phyloP scores from a whole-genome alignment of 2,888 invertebrate genomes.

The Pollenia griseotomentosa region DNA sequence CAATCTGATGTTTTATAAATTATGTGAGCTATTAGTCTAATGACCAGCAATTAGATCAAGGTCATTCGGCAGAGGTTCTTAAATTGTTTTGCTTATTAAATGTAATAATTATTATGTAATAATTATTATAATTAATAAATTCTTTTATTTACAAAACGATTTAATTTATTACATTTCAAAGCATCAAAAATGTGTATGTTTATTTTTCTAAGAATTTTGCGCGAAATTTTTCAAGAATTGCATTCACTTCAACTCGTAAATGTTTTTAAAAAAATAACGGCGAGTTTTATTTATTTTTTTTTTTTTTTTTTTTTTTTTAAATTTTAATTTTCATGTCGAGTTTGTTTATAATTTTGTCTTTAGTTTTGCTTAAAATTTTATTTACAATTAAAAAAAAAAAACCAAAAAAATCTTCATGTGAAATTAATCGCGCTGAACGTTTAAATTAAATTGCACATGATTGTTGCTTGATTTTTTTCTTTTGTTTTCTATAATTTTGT shows the following conservation, averaged over 20 bases:
- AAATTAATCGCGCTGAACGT: constrained; percentile 30
- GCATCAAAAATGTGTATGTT: not conserved
- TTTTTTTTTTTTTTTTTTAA: not conserved
- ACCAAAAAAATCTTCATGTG: constrained; percentile 11
- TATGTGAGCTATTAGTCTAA: constrained; percentile 15
- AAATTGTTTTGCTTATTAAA: constrained; percentile 17
- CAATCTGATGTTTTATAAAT: not conserved
- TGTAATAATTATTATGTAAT: not conserved
- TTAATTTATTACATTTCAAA: constrained; percentile 7
- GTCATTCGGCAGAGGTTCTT: constrained; percentile 35
- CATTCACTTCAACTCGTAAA: constrained; percentile 4
- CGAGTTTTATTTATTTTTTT: not conserved
- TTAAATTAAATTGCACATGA: constrained; percentile 47
- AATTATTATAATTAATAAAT: not conserved
- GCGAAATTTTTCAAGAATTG: not conserved
- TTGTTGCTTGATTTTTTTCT: not conserved
- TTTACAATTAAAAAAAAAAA: constrained; percentile 23
- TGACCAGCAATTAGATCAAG: constrained; percentile 28
- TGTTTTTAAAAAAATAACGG: not conserved
- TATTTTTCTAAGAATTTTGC: constrained; percentile 8
- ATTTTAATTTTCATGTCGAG: constrained; percentile 16
- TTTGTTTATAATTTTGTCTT: constrained; percentile 1
- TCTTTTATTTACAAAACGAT: not conserved
- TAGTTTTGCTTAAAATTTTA: not conserved
- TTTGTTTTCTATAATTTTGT: constrained; percentile 9